Evolutionary conservation across 2,113 vertebrate genomes (phyloP).

Genomic region (Tetrao urogallus): DNA sequence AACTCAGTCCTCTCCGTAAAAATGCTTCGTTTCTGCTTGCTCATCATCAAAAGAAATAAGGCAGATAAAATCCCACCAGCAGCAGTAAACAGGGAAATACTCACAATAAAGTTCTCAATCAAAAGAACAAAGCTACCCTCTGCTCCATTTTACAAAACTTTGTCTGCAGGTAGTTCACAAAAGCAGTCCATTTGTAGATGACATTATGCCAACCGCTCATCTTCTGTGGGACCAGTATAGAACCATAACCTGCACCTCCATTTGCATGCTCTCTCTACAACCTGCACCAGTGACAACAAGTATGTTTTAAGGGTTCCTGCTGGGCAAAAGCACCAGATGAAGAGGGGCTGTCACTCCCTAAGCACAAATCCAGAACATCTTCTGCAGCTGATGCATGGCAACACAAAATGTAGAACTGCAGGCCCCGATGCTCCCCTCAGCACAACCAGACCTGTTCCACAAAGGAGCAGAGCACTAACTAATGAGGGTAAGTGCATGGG

Average conservation of each 20-base stretch:
- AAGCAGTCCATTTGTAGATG: background rate
- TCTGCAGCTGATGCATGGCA: rapidly evolving
- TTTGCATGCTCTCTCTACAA: background rate
- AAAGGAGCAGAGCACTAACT: background rate
- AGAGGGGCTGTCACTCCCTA: background rate
- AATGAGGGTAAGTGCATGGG: background rate
- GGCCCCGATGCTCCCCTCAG: background rate
- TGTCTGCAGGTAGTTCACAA: background rate
- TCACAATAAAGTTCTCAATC: background rate
- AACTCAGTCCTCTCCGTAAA: background rate
- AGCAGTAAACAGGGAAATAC: background rate
- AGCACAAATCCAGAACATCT: background rate
- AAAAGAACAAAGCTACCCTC: background rate
- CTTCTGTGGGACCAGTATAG: background rate
- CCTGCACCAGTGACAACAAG: background rate
- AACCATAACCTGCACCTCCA: background rate
- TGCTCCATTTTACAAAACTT: background rate
- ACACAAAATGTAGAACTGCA: background rate
- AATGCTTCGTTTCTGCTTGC: background rate
- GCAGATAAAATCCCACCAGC: slow-evolving; percentile 4
- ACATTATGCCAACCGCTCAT: background rate
- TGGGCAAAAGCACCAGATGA: background rate
- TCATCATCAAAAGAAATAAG: background rate
- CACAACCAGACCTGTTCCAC: background rate
- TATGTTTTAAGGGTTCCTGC: background rate